phyloP scores from a whole-genome alignment of 2,797 vertebrate genomes.

The Melanotaenia parkinsoni region DNA sequence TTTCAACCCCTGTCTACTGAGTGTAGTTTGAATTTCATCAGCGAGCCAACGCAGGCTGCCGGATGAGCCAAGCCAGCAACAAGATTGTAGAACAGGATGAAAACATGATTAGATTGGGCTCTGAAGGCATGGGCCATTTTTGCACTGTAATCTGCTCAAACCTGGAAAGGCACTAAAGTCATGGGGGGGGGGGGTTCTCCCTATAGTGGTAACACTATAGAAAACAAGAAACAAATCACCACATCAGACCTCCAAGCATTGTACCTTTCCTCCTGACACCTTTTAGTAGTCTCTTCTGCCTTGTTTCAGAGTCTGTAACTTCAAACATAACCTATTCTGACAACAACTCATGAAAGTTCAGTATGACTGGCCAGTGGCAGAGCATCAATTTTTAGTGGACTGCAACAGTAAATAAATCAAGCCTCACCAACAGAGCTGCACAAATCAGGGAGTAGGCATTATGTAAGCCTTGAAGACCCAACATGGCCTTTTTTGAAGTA shows the following conservation, averaged over 20 bases:
- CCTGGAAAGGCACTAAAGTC: conserved; percentile 43
- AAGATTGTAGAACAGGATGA: conserved; percentile 30
- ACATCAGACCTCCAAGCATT: not conserved
- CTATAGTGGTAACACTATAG: conserved; percentile 6
- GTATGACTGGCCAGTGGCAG: not conserved
- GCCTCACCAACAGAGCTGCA: not conserved
- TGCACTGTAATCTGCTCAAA: conserved; percentile 63
- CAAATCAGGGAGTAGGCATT: not conserved
- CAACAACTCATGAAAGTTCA: conserved; percentile 9
- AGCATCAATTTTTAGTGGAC: not conserved
- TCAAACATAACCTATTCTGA: not conserved
- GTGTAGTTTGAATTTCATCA: conserved; percentile 15
- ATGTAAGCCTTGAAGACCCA: not conserved
- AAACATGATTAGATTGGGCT: conserved; percentile 50
- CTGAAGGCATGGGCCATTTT: conserved; percentile 26
- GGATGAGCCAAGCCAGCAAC: conserved; percentile 19
- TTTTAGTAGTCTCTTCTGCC: conserved; percentile 24
- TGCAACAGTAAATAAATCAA: not conserved
- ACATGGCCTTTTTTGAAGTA: not conserved
- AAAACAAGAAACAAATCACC: not conserved
- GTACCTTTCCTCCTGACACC: not conserved
- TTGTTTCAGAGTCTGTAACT: not conserved
- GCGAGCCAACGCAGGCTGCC: not conserved
- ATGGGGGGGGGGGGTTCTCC: conserved; percentile 9
- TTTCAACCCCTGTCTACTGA: not conserved